Percentiles rank a stretch among this genome's conserved stretches.
These are phyloP conservation scores for Campoletis sonorensis DNA, from an alignment of 1,140 invertebrate species.

Conservation along the genomic window DNA sequence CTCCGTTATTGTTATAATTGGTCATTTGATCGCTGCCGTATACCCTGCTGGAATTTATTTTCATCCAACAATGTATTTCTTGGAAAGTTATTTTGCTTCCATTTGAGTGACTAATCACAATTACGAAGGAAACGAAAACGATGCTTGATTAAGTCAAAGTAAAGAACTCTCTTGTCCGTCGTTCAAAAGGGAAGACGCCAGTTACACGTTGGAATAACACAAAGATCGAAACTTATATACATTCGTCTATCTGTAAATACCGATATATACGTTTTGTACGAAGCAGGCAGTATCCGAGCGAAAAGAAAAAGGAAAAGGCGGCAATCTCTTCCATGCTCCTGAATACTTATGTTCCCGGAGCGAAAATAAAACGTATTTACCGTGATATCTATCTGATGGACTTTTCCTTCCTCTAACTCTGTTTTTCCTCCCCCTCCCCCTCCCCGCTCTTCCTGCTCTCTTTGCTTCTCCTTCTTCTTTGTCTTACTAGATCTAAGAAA, in stretches of 20 bases:
- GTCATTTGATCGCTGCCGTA: too few species aligned
- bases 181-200: background rate
- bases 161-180: background rate
- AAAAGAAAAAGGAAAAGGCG: constrained; percentile 9
- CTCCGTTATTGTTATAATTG: too few species aligned
- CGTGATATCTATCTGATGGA: constrained; percentile 16
- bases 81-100: too few species aligned
- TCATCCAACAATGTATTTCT: too few species aligned
- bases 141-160: background rate
- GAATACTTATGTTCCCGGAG: constrained; percentile 22
- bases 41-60: too few species aligned
- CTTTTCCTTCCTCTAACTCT: too few species aligned
- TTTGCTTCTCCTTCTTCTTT: background rate
- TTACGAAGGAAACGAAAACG: too few species aligned
- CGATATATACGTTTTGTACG: background rate
- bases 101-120: too few species aligned
- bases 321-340: constrained; percentile 38
- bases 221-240: background rate
- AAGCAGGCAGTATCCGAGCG: background rate
- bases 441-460: background rate
- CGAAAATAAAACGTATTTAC: constrained; percentile 46
- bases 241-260: constrained; percentile 8
- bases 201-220: background rate
- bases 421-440: background rate
- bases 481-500: background rate